These are phyloP conservation scores for Hylaeus anthracinus DNA, from an alignment of 1,140 invertebrate genomes.

Conservation along the genomic window DNA sequence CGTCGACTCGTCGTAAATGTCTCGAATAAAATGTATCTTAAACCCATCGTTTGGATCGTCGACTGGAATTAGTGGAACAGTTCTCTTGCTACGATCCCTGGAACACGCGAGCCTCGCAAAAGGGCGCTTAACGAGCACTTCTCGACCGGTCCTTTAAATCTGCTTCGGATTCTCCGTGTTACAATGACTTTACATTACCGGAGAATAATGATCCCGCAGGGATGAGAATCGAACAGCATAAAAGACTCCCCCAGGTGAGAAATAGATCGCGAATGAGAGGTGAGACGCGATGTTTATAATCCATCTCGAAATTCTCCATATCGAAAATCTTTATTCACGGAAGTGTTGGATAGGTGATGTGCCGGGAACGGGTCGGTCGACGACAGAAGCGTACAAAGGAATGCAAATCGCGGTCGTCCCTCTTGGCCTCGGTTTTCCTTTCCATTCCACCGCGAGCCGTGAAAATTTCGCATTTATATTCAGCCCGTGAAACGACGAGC, in stretches of 20 bases:
- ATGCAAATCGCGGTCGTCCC: conserved; percentile 48
- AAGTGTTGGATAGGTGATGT: conserved; percentile 8
- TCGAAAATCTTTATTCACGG: conserved; percentile 30
- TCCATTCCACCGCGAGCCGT: background rate
- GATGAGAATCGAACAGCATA: background rate
- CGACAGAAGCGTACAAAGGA: conserved; percentile 41
- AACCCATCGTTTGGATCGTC: too few relatives aligned
- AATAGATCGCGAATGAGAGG: background rate
- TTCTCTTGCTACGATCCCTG: too few relatives aligned
- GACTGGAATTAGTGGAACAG: too few relatives aligned
- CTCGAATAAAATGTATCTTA: too few relatives aligned
- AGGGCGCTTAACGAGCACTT: too few relatives aligned
- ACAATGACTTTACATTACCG: background rate
- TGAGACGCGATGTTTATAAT: conserved; percentile 13
- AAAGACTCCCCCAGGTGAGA: background rate
- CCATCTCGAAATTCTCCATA: conserved; percentile 43
- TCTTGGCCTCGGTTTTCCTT: conserved; percentile 19
- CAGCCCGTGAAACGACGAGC: conserved; percentile 32
- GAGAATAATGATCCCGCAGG: background rate
- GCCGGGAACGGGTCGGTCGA: background rate
- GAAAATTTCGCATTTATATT: conserved; percentile 66
- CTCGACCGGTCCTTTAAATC: too few relatives aligned
- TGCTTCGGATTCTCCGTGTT: background rate
- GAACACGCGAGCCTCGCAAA: too few relatives aligned
- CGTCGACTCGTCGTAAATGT: too few relatives aligned